Conservation (phyloP, 2,113 vertebrate species). For the Xerus inauris region DNA sequence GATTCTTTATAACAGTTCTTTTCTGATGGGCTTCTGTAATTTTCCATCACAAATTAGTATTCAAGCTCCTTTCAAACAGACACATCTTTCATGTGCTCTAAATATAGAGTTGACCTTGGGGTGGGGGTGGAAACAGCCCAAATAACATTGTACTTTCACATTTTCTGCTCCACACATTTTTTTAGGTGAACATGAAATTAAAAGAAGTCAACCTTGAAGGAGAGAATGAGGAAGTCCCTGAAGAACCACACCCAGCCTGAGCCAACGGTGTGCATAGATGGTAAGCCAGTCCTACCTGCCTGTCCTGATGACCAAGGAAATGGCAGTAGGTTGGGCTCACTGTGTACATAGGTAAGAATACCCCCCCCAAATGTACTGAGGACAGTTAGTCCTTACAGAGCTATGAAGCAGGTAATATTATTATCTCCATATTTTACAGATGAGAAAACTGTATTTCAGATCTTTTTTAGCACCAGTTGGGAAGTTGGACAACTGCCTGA, state of each 20-base stretch:
- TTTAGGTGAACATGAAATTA: background rate
- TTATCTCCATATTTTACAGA: conserved; percentile 54
- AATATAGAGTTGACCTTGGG: conserved; percentile 48
- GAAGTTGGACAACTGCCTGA: conserved; percentile 50
- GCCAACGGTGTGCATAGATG: background rate
- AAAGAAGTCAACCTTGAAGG: conserved; percentile 39
- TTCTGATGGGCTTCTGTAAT: conserved; percentile 37
- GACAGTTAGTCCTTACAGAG: background rate
- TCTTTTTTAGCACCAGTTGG: conserved; percentile 47
- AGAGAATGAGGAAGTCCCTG: conserved; percentile 62
- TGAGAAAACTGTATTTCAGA: conserved; percentile 54
- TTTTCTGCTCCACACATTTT: conserved; percentile 52
- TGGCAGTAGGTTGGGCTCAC: background rate
- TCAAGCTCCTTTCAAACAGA: conserved; percentile 30
- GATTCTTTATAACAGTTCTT: background rate
- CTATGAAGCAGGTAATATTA: background rate
- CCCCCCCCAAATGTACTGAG: background rate
- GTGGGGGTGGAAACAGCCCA: background rate
- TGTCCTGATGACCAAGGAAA: background rate
- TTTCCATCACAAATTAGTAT: conserved; percentile 61
- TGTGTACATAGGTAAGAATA: background rate
- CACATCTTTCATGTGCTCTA: conserved; percentile 9
- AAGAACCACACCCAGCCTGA: background rate
- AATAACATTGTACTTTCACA: background rate
- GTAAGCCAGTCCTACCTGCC: conserved; percentile 34